Conservation (phyloP, 2,113 vertebrate genomes). For the Marcusenius ussheri region DNA sequence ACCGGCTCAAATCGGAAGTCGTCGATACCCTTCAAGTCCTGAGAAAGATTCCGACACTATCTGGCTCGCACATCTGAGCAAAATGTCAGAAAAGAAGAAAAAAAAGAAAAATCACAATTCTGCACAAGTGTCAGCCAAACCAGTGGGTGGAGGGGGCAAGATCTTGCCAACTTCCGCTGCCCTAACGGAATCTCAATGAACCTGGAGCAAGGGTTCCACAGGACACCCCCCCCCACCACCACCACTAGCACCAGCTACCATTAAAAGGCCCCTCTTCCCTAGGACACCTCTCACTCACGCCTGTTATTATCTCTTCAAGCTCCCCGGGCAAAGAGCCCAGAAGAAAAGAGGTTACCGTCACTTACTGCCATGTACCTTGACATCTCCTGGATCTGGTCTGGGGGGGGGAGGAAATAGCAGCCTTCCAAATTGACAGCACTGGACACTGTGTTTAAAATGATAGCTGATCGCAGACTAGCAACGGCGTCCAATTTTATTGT, state of each 20-base stretch:
- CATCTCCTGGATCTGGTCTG: slow-evolving; percentile 49
- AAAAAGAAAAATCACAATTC: slow-evolving; percentile 32
- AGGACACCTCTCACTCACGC: slow-evolving; percentile 41
- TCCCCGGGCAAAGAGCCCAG: slow-evolving; percentile 33
- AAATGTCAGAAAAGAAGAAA: not conserved
- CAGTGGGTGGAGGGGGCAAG: slow-evolving; percentile 32
- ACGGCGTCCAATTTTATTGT: slow-evolving; percentile 47
- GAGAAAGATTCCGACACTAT: slow-evolving; percentile 10
- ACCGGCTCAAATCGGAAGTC: not conserved
- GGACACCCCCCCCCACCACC: slow-evolving; percentile 30
- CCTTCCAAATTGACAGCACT: slow-evolving; percentile 54
- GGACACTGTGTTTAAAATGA: slow-evolving; percentile 62
- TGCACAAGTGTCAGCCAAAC: slow-evolving; percentile 53
- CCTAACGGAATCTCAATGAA: slow-evolving; percentile 66
- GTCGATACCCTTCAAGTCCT: not conserved
- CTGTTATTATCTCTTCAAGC: slow-evolving; percentile 59
- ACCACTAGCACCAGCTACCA: not conserved
- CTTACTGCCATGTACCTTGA: slow-evolving; percentile 51
- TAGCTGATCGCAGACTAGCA: slow-evolving; percentile 48
- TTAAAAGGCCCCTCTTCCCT: slow-evolving; percentile 50
- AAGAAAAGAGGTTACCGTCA: slow-evolving; percentile 45
- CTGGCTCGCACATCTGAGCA: not conserved
- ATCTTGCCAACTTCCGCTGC: slow-evolving; percentile 18
- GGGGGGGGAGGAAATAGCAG: slow-evolving; percentile 37
- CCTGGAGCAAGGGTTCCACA: slow-evolving; percentile 37